Percentiles rank a stretch among this genome's conserved stretches.
These are phyloP conservation scores for Tinea semifulvella DNA, from an alignment of 2,888 invertebrate species.

Conservation along the genomic window DNA sequence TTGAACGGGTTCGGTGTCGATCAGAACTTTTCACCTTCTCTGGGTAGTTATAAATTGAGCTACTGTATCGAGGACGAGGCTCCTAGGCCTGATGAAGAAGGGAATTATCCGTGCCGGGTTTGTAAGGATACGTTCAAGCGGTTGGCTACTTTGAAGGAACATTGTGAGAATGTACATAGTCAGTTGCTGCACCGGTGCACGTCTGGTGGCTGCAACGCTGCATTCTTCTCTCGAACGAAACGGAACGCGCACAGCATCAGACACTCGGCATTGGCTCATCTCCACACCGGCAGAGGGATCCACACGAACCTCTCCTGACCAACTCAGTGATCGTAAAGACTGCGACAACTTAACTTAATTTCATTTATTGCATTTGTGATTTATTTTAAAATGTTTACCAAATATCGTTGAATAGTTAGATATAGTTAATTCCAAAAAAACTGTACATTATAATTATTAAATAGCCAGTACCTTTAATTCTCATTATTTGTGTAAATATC, in stretches of 20 bases:
- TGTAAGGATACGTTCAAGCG: constrained; percentile 73
- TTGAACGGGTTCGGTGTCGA: constrained; percentile 50
- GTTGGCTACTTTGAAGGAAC: constrained; percentile 71
- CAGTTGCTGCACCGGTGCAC: constrained; percentile 79
- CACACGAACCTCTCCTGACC: constrained; percentile 45
- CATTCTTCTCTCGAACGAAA: constrained; percentile 80
- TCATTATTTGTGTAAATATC: constrained; percentile 25
- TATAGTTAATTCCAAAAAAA: constrained; percentile 15
- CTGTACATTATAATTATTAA: constrained; percentile 12
- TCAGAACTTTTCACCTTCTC: constrained; percentile 40
- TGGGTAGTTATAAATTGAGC: constrained; percentile 44
- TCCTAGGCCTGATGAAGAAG: constrained; percentile 71
- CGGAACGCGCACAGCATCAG: constrained; percentile 80
- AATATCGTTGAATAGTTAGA: constrained; percentile 31
- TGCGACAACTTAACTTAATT: constrained; percentile 24
- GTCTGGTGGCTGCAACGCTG: constrained; percentile 78
- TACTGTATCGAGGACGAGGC: constrained; percentile 75
- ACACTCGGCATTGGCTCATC: constrained; percentile 60
- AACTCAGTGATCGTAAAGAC: constrained; percentile 20
- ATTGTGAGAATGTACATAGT: constrained; percentile 74
- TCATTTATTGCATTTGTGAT: constrained; percentile 56
- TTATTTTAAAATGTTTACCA: constrained; percentile 39
- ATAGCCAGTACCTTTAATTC: constrained; percentile 37
- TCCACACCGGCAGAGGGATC: constrained; percentile 39
- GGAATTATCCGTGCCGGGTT: constrained; percentile 74